Conservation (phyloP, 1,140 invertebrate species). For the Nautilus pompilius region DNA sequence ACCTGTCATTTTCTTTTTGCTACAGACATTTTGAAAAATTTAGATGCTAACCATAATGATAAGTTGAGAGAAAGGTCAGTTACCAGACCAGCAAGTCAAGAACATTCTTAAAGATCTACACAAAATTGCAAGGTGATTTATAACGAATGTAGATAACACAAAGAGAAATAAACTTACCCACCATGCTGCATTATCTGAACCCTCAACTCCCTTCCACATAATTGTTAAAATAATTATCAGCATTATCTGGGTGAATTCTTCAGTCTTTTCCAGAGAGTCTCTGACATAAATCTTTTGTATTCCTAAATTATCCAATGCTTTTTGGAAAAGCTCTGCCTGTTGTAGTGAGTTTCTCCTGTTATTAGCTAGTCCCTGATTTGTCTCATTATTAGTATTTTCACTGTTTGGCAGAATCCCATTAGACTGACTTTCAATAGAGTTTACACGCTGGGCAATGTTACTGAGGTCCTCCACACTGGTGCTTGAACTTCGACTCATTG, state of each 20-base stretch:
- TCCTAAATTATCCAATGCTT: constrained; percentile 36
- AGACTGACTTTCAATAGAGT: constrained; percentile 7
- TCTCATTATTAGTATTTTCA: constrained; percentile 28
- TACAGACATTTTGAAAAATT: too few relatives aligned
- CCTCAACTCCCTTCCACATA: constrained; percentile 65
- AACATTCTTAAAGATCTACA: neutral
- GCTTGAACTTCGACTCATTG: constrained; percentile 43
- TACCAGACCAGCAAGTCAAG: too few relatives aligned
- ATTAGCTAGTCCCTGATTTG: constrained; percentile 1
- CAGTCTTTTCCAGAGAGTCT: constrained; percentile 53
- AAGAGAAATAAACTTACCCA: constrained; percentile 49
- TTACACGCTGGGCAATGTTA: constrained; percentile 18
- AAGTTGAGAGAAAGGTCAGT: too few relatives aligned
- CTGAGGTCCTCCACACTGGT: constrained; percentile 48
- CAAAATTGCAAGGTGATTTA: too few relatives aligned
- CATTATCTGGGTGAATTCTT: constrained; percentile 62
- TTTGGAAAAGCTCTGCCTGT: constrained; percentile 27
- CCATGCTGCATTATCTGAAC: constrained; percentile 62
- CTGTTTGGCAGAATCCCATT: constrained; percentile 19
- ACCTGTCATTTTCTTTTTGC: too few relatives aligned
- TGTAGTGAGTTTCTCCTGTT: constrained; percentile 15
- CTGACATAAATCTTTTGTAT: constrained; percentile 27
- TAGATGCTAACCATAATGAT: too few relatives aligned
- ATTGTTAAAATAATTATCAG: constrained; percentile 62
- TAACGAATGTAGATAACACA: too few relatives aligned